Conservation (phyloP, 1,140 invertebrate genomes). For the Protaetia brevitarsis region DNA sequence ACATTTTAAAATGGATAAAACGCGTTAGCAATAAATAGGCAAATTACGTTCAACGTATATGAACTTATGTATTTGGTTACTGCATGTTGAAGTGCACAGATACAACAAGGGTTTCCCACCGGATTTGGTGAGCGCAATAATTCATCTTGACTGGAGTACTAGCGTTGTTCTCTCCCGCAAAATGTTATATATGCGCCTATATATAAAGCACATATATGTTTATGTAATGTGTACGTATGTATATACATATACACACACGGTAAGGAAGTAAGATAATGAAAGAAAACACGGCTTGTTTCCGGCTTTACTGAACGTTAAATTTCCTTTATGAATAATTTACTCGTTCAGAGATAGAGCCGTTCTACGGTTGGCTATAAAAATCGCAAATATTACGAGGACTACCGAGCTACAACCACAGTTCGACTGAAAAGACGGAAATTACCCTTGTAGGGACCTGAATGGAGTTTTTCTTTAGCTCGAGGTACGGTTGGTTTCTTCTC, state of each 20-base stretch:
- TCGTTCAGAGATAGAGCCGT: neutral
- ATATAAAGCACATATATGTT: too few relatives aligned
- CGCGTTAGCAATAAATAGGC: neutral
- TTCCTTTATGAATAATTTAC: slow-evolving; percentile 38
- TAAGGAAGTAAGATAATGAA: slow-evolving; percentile 28
- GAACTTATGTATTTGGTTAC: too few relatives aligned
- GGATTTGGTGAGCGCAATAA: slow-evolving; percentile 8
- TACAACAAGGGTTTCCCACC: neutral
- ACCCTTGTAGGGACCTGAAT: too few relatives aligned
- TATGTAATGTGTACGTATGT: neutral
- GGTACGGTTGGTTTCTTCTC: too few relatives aligned
- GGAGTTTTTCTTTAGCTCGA: too few relatives aligned
- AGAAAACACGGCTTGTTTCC: slow-evolving; percentile 34
- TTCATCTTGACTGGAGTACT: neutral
- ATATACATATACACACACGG: neutral
- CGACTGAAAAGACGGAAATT: neutral
- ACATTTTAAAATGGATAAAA: neutral
- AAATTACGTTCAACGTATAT: slow-evolving; percentile 3
- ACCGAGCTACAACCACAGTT: neutral
- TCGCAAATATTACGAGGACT: slow-evolving; percentile 9
- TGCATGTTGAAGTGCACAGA: neutral
- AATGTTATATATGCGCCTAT: neutral
- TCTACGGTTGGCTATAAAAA: neutral
- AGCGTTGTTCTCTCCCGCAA: neutral
- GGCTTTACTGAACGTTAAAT: slow-evolving; percentile 34